phyloP scores from a whole-genome alignment of 2,113 vertebrate species.

The Pterocles orientalis region DNA sequence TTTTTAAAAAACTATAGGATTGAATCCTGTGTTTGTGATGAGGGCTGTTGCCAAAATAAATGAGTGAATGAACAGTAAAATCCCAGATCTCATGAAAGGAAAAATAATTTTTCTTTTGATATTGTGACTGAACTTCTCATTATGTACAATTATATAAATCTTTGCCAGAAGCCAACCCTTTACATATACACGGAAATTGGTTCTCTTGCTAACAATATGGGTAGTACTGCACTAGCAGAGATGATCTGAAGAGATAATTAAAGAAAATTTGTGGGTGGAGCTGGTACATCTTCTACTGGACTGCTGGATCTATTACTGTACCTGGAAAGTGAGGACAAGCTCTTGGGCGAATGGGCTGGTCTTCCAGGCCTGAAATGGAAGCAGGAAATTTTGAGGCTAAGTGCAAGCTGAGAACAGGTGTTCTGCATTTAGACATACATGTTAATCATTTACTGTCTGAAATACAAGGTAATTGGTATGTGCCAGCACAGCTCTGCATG shows the following conservation, averaged over 20 bases:
- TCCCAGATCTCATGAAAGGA: neutral
- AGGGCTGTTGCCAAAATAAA: neutral
- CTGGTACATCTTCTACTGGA: neutral
- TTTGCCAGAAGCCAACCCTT: neutral
- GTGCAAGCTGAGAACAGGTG: neutral
- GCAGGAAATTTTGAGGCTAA: neutral
- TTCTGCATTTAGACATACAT: neutral
- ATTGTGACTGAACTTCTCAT: neutral
- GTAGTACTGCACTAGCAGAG: neutral
- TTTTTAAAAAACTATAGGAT: neutral
- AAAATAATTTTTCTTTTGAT: conserved; percentile 46
- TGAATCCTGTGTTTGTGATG: neutral
- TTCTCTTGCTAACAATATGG: neutral
- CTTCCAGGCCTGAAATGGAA: neutral
- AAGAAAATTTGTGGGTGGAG: neutral
- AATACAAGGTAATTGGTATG: conserved; percentile 1
- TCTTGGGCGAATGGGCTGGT: neutral
- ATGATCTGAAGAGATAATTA: neutral
- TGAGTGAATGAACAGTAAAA: neutral
- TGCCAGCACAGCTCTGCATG: neutral
- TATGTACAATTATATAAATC: neutral
- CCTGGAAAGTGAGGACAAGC: neutral
- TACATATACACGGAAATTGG: neutral
- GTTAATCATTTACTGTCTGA: conserved; percentile 1
- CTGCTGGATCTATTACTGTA: fast-evolving